Evolutionary conservation across 2,113 vertebrate genomes (phyloP).

Genomic region (Mastomys natalensis): DNA sequence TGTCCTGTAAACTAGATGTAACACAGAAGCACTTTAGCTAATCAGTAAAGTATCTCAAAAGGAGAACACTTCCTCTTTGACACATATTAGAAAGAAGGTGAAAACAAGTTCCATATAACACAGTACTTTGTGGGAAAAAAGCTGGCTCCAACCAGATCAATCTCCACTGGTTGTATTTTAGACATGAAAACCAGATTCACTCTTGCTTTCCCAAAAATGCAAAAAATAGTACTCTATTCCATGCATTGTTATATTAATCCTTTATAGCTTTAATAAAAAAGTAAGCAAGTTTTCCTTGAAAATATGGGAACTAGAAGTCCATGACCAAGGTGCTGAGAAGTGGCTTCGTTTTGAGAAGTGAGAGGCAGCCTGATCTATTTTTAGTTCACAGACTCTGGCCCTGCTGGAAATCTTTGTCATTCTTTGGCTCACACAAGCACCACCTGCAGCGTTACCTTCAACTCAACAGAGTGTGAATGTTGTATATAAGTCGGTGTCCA

Average conservation of each 20-base stretch:
- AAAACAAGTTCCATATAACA: not conserved
- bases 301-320: not conserved
- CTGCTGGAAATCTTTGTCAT: not conserved
- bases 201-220: not conserved
- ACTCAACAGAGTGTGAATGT: not conserved
- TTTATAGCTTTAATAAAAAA: not conserved
- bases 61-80: not conserved
- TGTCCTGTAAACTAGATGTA: not conserved
- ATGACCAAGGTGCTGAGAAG: not conserved
- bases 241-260: not conserved
- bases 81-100: not conserved
- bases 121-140: not conserved
- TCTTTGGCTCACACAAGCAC: not conserved
- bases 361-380: not conserved
- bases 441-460: not conserved
- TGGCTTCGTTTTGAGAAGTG: not conserved
- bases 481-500: not conserved
- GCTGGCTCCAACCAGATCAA: not conserved
- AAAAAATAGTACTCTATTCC: not conserved
- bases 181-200: not conserved
- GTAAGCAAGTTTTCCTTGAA: not conserved
- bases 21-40: not conserved
- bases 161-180: not conserved
- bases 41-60: not conserved
- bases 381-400: not conserved